Conservation (phyloP, 2,113 vertebrate species). For the Sinocyclocheilus anshuiensis region DNA sequence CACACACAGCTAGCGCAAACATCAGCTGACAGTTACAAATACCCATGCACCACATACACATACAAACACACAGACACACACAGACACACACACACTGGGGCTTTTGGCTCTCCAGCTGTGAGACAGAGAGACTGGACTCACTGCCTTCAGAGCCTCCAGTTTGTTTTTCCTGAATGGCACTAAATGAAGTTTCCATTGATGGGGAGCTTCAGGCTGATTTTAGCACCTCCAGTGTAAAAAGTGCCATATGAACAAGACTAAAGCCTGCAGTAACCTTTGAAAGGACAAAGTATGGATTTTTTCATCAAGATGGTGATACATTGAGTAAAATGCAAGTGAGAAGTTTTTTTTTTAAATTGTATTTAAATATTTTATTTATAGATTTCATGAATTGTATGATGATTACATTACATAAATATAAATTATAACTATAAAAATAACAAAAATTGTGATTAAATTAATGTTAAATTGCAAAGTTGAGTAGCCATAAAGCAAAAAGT, state of each 20-base stretch:
- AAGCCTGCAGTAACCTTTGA: background rate
- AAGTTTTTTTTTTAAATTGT: background rate
- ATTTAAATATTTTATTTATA: background rate
- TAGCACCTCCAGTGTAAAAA: slow-evolving; percentile 28
- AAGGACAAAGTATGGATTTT: background rate
- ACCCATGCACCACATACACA: slow-evolving; percentile 34
- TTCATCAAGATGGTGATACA: background rate
- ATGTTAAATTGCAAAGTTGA: background rate
- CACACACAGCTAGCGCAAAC: slow-evolving; percentile 32
- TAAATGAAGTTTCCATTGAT: slow-evolving; percentile 51
- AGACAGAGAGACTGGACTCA: slow-evolving; percentile 46
- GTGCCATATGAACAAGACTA: background rate
- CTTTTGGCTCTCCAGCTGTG: background rate
- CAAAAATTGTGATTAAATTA: too few relatives aligned
- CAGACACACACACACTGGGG: too few relatives aligned
- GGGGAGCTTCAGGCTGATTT: background rate
- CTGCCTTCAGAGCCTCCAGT: slow-evolving; percentile 41
- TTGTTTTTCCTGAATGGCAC: slow-evolving; percentile 44
- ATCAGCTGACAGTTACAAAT: slow-evolving; percentile 44
- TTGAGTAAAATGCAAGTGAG: background rate
- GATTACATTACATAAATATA: too few relatives aligned
- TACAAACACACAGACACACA: too few relatives aligned
- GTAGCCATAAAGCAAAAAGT: background rate
- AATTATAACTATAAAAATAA: too few relatives aligned
- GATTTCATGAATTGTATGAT: too few relatives aligned